Base-by-base conservation (phyloP, 2,113 vertebrate genomes). In the Manacus vitellinus region DNA sequence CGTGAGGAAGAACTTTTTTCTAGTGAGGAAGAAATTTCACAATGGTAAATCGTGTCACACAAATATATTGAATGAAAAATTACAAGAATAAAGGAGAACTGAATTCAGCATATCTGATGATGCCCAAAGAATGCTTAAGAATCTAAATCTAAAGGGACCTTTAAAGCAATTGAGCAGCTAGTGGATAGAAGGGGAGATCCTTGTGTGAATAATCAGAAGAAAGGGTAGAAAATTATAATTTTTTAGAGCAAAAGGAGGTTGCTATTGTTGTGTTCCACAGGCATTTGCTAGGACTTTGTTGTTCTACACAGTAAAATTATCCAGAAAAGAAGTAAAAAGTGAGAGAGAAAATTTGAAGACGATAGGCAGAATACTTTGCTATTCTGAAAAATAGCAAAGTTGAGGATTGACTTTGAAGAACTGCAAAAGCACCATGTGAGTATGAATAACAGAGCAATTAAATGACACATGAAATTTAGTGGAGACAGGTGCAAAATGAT, bases 401-500 rank as follows among this genome's bases (percentile, higher is more conserved):
- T 7, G 27, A 78, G 17, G 12, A 12, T 20, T 85, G 71, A 65
- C 67, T 85, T 49, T 75, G 71, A 81, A 92, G 37, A 58, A 41
- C 28, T 74, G 43, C 61, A 75, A 67, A 90, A 75, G 20, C 62
- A 85, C 30, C 63, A 52, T 63, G 67, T 67, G 47, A 93, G 46
- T 71, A 70, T 85, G 65, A 89, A 56, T 93, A 93, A 92, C 6
- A 17, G 46, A 78, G 47, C 30, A 82, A 82, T 90, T 92, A 94
- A 82, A 44, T 75, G 71, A 75, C 86, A 89, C 77, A 58, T n/a
- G 59, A 61, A 72, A 65, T 89, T 66, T 74, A 58, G 30, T 33
- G 49, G 51, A 87, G 52, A 62, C 8, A 31, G 63, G 56, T 78
- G 68, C 19, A 89, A 94, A 91, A 73, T 73, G 7, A 66, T 52